Conservation (phyloP, 2,113 vertebrate genomes). For the Oreocharis arfaki region DNA sequence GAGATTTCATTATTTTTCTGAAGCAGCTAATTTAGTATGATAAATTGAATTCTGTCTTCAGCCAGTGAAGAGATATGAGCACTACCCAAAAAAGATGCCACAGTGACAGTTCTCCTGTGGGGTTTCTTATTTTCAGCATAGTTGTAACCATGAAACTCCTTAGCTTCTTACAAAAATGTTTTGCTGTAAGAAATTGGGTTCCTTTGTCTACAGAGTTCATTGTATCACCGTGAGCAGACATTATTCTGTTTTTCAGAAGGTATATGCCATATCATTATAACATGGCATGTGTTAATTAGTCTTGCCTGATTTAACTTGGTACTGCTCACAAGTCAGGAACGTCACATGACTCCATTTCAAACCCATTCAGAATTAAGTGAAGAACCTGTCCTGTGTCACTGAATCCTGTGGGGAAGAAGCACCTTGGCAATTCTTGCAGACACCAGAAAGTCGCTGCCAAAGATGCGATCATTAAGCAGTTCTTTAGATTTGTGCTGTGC, state of each 20-base stretch:
- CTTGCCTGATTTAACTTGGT: not conserved
- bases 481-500: not conserved
- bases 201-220: not conserved
- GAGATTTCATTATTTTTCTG: not conserved
- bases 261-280: too few species aligned
- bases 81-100: not conserved
- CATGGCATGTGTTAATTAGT: not conserved
- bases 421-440: not conserved
- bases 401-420: not conserved
- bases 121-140: not conserved
- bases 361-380: not conserved
- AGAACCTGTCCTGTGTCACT: not conserved
- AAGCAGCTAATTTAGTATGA: not conserved
- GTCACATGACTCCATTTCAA: not conserved
- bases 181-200: not conserved
- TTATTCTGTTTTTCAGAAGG: not conserved
- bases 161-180: not conserved
- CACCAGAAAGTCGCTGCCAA: not conserved
- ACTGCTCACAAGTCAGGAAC: accelerated
- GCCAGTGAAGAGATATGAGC: not conserved
- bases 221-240: not conserved
- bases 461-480: not conserved
- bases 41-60: not conserved
- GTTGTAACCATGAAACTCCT: not conserved
- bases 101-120: not conserved